Percentiles rank a stretch among this genome's conserved stretches.
These are phyloP conservation scores for Eupithecia dodoneata DNA, from an alignment of 2,888 invertebrate species.

Conservation along the genomic window DNA sequence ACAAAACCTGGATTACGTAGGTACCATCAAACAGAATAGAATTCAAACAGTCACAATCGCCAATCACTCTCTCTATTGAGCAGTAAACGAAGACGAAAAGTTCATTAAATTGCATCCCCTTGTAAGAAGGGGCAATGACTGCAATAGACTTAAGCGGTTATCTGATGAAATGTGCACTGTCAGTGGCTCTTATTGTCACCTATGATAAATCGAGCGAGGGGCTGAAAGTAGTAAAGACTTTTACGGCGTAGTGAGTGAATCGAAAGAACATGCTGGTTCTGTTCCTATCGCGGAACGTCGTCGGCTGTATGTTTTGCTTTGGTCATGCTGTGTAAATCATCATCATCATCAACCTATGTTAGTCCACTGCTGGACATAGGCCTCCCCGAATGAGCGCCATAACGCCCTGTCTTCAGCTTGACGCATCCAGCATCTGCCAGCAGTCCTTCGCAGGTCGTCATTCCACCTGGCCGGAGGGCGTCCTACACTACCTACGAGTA, in stretches of 20 bases:
- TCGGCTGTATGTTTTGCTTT: not conserved
- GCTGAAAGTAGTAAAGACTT: not conserved
- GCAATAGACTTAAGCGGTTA: conserved; percentile 47
- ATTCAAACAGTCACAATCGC: not conserved
- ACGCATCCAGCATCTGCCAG: too few relatives aligned
- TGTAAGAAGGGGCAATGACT: conserved; percentile 21
- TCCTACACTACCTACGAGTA: too few relatives aligned
- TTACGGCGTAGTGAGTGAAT: not conserved
- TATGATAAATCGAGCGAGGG: conserved; percentile 3
- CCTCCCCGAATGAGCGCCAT: too few relatives aligned
- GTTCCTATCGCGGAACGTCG: not conserved
- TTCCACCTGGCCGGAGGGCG: too few relatives aligned
- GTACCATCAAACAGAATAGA: not conserved
- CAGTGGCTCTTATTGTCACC: conserved; percentile 42
- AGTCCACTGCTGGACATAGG: too few relatives aligned
- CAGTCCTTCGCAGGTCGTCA: too few relatives aligned
- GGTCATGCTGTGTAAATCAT: not conserved
- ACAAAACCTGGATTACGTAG: not conserved
- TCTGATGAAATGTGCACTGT: conserved; percentile 59
- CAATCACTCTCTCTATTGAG: conserved; percentile 10
- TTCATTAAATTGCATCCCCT: conserved; percentile 15
- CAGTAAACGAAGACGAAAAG: not conserved
- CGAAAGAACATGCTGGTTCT: not conserved
- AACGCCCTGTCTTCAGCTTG: too few relatives aligned
- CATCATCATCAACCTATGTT: too few relatives aligned